These are phyloP conservation scores for Alcedo quadribrachys DNA, from an alignment of 2,797 vertebrate genomes.

Conservation along the genomic window DNA sequence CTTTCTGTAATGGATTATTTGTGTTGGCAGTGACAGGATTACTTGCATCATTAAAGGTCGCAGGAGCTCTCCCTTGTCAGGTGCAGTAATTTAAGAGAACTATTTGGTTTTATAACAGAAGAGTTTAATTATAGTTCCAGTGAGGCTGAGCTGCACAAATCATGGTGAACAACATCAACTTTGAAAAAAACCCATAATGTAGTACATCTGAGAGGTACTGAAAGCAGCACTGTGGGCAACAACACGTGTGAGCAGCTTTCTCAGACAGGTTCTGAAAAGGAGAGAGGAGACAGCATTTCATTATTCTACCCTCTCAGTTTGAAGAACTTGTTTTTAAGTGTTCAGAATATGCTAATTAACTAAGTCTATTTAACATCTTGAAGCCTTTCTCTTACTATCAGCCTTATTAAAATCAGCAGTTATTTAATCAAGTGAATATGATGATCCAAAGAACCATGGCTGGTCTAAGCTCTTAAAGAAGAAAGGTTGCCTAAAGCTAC, in stretches of 20 bases:
- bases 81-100: slow-evolving; percentile 11
- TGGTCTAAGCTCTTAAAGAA: not conserved
- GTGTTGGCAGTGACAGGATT: slow-evolving; percentile 11
- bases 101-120: slow-evolving; percentile 43
- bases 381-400: not conserved
- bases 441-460: not conserved
- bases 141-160: slow-evolving; percentile 13
- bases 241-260: not conserved
- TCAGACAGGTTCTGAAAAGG: not conserved
- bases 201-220: not conserved
- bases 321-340: not conserved
- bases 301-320: not conserved
- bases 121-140: slow-evolving; percentile 37
- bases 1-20: not conserved
- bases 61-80: slow-evolving; percentile 13
- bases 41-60: slow-evolving; percentile 26
- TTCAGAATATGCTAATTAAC: not conserved
- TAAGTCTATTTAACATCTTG: not conserved
- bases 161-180: not conserved
- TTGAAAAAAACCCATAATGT: not conserved
- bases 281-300: not conserved
- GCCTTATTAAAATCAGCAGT: not conserved
- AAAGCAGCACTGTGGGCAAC: not conserved
- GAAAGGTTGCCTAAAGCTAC: not conserved
- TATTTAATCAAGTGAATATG: not conserved